Evolutionary conservation across 2,888 invertebrate genomes (phyloP).

Genomic region (Tipula vernalis): DNA sequence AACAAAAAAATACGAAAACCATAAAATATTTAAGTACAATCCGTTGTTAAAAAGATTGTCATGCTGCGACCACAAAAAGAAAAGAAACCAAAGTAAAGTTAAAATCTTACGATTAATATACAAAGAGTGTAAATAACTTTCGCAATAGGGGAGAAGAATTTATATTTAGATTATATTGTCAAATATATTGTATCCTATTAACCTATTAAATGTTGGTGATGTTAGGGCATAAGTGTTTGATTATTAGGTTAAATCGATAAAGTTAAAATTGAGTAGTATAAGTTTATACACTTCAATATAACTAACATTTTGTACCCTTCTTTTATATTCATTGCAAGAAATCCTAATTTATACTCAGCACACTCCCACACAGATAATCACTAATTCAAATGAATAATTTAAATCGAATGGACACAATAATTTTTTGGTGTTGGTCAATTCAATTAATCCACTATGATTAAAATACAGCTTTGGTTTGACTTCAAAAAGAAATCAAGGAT

Average conservation of each 20-base stretch:
- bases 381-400: not conserved
- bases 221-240: not conserved
- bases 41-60: not conserved
- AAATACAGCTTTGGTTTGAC: not conserved
- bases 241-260: not conserved
- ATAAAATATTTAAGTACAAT: not conserved
- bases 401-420: not conserved
- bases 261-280: not conserved
- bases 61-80: slow-evolving; percentile 4
- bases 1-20: not conserved
- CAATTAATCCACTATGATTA: slow-evolving; percentile 5
- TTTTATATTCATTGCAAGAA: not conserved
- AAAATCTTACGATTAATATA: not conserved
- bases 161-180: not conserved
- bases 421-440: slow-evolving; percentile 1
- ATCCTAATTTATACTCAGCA: not conserved
- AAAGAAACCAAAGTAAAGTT: not conserved
- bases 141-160: not conserved
- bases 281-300: not conserved
- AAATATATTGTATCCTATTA: not conserved
- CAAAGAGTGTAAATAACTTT: not conserved
- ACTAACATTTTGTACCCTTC: not conserved
- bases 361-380: not conserved
- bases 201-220: not conserved
- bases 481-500: not conserved